These are phyloP conservation scores for Malacosoma neustria DNA, from an alignment of 2,888 invertebrate species.

Conservation along the genomic window DNA sequence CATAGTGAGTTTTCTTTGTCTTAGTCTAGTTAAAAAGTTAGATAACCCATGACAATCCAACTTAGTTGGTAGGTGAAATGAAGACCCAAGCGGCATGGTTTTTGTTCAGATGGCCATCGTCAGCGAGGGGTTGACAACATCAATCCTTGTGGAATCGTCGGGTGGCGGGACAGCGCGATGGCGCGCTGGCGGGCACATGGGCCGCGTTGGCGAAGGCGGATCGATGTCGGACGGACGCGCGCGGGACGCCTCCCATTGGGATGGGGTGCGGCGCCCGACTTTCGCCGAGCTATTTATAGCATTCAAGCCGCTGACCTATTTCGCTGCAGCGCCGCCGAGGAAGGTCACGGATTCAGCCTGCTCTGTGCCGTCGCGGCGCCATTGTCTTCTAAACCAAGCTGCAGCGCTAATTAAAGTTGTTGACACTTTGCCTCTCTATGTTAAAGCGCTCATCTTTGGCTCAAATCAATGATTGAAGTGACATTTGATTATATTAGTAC, in stretches of 20 bases:
- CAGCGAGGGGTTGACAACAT: constrained; percentile 7
- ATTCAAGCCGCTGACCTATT: constrained; percentile 74
- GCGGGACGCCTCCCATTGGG: constrained; percentile 42
- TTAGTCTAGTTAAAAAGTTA: no score
- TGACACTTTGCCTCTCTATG: constrained; percentile 52
- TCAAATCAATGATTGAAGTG: constrained; percentile 21
- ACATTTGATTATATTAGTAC: constrained; percentile 7
- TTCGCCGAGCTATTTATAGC: constrained; percentile 73
- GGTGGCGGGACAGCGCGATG: constrained; percentile 19
- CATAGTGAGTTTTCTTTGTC: no score
- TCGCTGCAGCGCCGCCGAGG: constrained; percentile 66
- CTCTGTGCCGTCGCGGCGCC: constrained; percentile 63
- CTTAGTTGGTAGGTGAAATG: no score
- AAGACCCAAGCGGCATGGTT: no score
- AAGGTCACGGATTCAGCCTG: constrained; percentile 72
- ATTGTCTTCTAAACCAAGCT: constrained; percentile 65
- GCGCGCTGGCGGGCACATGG: constrained; percentile 17
- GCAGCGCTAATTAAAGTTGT: constrained; percentile 72
- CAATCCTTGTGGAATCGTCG: constrained; percentile 18
- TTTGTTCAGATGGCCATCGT: constrained; percentile 4
- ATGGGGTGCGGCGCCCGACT: constrained; percentile 68
- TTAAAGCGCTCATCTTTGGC: constrained; percentile 29
- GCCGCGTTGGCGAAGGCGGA: constrained; percentile 24
- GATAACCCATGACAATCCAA: no score
- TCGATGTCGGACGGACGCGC: constrained; percentile 35